phyloP scores from a whole-genome alignment of 2,888 invertebrate genomes.

The Drepana falcataria region DNA sequence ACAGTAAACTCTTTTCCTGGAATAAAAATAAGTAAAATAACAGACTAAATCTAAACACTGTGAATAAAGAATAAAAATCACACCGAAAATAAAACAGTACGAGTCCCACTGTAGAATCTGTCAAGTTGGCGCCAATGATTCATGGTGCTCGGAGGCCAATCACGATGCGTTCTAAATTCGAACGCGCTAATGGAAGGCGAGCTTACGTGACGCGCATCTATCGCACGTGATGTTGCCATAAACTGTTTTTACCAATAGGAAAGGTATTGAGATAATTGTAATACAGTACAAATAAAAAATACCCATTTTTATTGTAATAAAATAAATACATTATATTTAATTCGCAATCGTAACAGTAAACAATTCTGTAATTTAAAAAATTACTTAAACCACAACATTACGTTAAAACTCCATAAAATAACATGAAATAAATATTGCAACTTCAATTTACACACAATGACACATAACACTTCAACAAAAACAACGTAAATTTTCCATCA shows the following conservation, averaged over 20 bases:
- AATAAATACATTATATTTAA: no score
- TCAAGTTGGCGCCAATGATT: constrained; percentile 59
- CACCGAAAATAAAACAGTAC: background rate
- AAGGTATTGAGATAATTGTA: no score
- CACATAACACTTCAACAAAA: background rate
- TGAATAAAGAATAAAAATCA: background rate
- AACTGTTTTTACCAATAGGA: no score
- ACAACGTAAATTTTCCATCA: constrained; percentile 8
- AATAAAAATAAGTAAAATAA: no score
- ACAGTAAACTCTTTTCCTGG: no score
- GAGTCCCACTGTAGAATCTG: constrained; percentile 7
- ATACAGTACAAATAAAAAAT: no score
- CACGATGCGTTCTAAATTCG: constrained; percentile 62
- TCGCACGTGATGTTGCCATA: constrained; percentile 41
- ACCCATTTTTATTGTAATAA: no score
- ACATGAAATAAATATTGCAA: background rate
- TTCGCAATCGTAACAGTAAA: no score
- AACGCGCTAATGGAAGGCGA: constrained; percentile 72
- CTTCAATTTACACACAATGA: background rate
- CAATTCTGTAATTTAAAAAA: background rate
- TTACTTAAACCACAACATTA: no score
- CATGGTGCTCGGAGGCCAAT: constrained; percentile 52
- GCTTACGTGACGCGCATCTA: constrained; percentile 55
- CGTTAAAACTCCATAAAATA: background rate
- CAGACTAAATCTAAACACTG: no score